Percentiles rank a stretch among this genome's conserved stretches.
Conservation (phyloP, 2,113 vertebrate species). For the Chloroceryle aenea region DNA sequence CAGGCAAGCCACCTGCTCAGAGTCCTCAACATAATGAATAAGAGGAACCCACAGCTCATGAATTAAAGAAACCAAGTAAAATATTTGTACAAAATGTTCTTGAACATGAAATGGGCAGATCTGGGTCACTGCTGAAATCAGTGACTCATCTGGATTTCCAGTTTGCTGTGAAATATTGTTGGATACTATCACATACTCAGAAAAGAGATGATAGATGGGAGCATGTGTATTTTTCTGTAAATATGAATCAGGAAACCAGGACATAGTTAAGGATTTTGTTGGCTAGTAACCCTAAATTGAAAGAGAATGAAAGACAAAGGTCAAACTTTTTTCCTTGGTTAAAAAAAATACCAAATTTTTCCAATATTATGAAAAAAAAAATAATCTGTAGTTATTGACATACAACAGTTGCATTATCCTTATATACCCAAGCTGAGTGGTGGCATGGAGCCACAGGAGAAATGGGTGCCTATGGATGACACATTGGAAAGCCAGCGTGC, state of each 20-base stretch:
- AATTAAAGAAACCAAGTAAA: background rate
- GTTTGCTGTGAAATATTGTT: background rate
- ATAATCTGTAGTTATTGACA: background rate
- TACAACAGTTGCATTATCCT: background rate
- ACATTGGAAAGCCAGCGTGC: fast-evolving
- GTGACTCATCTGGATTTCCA: conserved; percentile 9
- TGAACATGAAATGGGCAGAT: background rate
- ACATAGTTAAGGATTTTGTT: conserved; percentile 8
- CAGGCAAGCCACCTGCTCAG: background rate
- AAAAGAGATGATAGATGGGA: background rate
- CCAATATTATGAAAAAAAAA: background rate
- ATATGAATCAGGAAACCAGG: background rate
- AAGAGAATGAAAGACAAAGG: background rate
- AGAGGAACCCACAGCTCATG: background rate
- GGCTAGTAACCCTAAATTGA: background rate
- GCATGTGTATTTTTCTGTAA: background rate
- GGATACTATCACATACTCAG: background rate
- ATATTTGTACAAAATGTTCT: background rate
- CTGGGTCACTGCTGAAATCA: background rate
- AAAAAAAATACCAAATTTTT: background rate
- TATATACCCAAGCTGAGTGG: background rate
- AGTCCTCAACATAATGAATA: background rate
- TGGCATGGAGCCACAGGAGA: background rate
- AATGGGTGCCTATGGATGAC: fast-evolving
- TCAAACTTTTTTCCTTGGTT: background rate